Conservation (phyloP, 2,888 invertebrate species). For the Notocelia uddmanniana region DNA sequence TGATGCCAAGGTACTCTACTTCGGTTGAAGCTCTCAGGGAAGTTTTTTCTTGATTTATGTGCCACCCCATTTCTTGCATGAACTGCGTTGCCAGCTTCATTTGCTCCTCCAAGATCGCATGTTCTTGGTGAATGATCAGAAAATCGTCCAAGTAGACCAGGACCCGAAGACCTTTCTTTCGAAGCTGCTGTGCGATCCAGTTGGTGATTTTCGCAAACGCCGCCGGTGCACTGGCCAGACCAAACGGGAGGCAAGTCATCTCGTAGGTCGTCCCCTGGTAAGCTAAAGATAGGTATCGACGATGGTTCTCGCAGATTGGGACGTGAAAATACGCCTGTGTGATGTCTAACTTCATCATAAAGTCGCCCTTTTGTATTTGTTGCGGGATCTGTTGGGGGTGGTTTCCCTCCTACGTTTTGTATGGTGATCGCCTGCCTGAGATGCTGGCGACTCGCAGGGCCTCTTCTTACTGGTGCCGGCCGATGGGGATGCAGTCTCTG, state of each 20-base stretch:
- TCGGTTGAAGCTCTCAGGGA: too few relatives aligned
- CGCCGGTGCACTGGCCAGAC: constrained; percentile 24
- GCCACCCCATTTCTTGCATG: too few relatives aligned
- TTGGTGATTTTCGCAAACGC: constrained; percentile 21
- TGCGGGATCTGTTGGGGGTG: constrained; percentile 1
- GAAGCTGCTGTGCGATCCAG: too few relatives aligned
- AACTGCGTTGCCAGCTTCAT: not conserved
- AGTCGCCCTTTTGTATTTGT: not conserved
- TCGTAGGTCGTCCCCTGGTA: constrained; percentile 13
- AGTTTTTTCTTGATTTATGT: too few relatives aligned
- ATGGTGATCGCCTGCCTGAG: not conserved
- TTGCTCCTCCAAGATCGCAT: not conserved
- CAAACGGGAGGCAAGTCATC: constrained; percentile 29
- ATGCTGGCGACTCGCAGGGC: not conserved
- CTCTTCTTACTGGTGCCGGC: not conserved
- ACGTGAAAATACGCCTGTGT: constrained; percentile 20
- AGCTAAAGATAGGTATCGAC: constrained; percentile 12
- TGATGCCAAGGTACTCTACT: too few relatives aligned
- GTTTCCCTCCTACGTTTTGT: not conserved
- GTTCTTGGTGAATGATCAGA: too few relatives aligned
- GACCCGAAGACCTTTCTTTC: too few relatives aligned
- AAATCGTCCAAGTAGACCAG: too few relatives aligned
- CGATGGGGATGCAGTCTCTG: not conserved
- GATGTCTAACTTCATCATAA: constrained; percentile 24
- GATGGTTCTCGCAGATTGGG: constrained; percentile 7